Evolutionary conservation across 2,797 vertebrate genomes (phyloP).

Genomic region (Chelidonichthys spinosus): DNA sequence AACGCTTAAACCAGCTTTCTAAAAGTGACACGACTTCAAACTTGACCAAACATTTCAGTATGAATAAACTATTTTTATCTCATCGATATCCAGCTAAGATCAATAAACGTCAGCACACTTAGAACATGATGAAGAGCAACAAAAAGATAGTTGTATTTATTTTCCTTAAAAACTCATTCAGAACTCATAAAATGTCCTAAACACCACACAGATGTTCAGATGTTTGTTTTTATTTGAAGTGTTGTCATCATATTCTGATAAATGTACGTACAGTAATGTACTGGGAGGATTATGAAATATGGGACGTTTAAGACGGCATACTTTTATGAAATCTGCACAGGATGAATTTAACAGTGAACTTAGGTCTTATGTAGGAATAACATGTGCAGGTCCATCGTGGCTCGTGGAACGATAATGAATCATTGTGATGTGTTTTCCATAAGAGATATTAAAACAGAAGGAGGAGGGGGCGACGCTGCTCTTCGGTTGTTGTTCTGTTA

Average conservation of each 20-base stretch:
- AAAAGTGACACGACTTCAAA: neutral
- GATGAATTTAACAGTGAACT: neutral
- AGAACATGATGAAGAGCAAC: neutral
- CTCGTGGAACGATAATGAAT: neutral
- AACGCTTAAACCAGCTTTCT: neutral
- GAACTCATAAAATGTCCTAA: neutral
- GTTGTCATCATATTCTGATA: neutral
- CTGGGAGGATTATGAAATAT: neutral
- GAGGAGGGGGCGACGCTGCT: neutral
- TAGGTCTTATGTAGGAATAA: neutral
- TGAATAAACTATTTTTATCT: no score
- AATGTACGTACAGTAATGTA: neutral
- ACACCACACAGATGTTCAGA: neutral
- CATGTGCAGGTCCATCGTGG: conserved; percentile 8
- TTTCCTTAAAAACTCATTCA: neutral
- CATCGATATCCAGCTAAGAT: neutral
- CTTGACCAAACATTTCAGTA: no score
- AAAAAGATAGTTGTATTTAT: neutral
- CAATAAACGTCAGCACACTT: neutral
- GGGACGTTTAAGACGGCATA: neutral
- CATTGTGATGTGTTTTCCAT: conserved; percentile 18
- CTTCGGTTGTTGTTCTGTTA: neutral
- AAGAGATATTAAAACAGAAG: neutral
- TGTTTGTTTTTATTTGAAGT: neutral
- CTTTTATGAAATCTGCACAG: neutral